phyloP scores from a whole-genome alignment of 2,888 invertebrate species.

The Epistrophella euchroma region DNA sequence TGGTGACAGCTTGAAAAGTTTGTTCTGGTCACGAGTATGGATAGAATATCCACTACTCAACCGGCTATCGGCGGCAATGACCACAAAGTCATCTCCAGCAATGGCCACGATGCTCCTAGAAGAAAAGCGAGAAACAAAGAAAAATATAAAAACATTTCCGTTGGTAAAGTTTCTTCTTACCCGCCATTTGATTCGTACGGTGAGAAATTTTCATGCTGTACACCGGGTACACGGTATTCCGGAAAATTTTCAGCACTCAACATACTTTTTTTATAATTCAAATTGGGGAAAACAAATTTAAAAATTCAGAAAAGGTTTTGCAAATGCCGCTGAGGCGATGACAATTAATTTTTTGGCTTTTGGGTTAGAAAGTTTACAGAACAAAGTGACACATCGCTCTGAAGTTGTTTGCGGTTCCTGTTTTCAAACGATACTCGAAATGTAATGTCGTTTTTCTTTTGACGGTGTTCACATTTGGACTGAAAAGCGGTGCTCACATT shows the following conservation, averaged over 20 bases:
- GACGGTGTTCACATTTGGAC: too few relatives aligned
- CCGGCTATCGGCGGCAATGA: constrained; percentile 98
- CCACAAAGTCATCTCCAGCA: constrained; percentile 96
- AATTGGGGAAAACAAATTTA: constrained; percentile 45
- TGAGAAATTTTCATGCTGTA: constrained; percentile 85
- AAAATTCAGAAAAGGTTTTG: constrained; percentile 9
- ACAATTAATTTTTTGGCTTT: constrained; percentile 77
- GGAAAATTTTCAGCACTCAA: constrained; percentile 81
- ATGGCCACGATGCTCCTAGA: constrained; percentile 96
- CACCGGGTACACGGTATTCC: constrained; percentile 83
- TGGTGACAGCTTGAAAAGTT: constrained; percentile 92
- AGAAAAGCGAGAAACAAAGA: constrained; percentile 76
- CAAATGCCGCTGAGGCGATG: constrained; percentile 76
- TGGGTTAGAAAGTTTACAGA: constrained; percentile 30
- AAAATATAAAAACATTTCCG: constrained; percentile 4
- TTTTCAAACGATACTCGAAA: constrained; percentile 26
- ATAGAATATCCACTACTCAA: constrained; percentile 96
- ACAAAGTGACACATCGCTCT: neutral
- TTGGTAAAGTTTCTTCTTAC: constrained; percentile 84
- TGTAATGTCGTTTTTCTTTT: too few relatives aligned
- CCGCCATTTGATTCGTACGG: constrained; percentile 92
- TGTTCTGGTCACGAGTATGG: constrained; percentile 94
- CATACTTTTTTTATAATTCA: constrained; percentile 76
- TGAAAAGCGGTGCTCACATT: too few relatives aligned
- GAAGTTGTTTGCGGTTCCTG: constrained; percentile 47